Evolutionary conservation across 64 coral and sea anemone species (phyloP), one percentile per base, ranked within the genome.

Genomic region (Astreopora myriophthalma): DNA sequence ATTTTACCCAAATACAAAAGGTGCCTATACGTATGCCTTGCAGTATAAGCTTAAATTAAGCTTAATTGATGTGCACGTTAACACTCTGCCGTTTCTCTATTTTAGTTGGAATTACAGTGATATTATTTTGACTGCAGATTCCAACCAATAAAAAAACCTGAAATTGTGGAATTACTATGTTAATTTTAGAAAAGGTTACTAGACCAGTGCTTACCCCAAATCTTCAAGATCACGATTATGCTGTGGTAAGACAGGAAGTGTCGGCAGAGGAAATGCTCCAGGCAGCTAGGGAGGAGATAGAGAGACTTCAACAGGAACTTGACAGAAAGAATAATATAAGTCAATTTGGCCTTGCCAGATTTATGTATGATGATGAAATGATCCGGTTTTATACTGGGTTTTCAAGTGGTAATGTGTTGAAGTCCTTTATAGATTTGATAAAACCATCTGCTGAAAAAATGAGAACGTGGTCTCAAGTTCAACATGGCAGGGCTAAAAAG

Each of bases 381-480:
- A 8, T 85, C 13, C 62, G 60, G 25, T 83, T 83, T 83, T 83
- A 83, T 33, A 83, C 79, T 83, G 79, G 79, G 81, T 85, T 85
- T 85, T 31, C 81, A n/a, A 67, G 58, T 37, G 44, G 17, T 85
- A 38, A 85, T 67, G 57, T 69, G 34, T 85, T 85, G 44, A 35
- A 36, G 35, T 85, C 81, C 12, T 85, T 85, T 66, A 67, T 85
- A 67, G 58, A 85, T 37, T 37, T 85, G 61, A 66, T 85, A 67
- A 85, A 85, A 85, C 81, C 81, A 67, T 66, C 25, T 66, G 60
- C 81, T 67, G 58, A 37, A 35, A 63, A 84, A 63, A 84, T 61
- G 79, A 84, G 68, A 85, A 85, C 61, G 26, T 85, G 81, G 58
- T 85, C 81, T 37, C 81, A 85, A 66, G 60, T 85, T 67, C 81